These are phyloP conservation scores for Ormyrus rosae DNA, from an alignment of 2,888 invertebrate species.

Conservation along the genomic window DNA sequence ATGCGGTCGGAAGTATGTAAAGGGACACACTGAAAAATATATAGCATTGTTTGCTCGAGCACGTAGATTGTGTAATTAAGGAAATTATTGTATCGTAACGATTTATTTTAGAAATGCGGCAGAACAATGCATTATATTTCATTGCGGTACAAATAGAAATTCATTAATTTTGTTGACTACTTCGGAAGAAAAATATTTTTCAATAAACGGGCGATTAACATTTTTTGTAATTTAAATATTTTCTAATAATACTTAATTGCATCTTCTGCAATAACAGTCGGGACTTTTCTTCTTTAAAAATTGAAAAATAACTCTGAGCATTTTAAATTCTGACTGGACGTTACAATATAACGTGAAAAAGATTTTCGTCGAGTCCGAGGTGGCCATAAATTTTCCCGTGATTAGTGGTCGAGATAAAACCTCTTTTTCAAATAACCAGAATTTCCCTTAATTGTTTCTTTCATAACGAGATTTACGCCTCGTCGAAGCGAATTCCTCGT, in stretches of 20 bases:
- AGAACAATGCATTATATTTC: constrained; percentile 31
- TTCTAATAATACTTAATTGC: not conserved
- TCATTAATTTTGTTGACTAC: too few species aligned
- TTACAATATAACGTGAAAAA: not conserved
- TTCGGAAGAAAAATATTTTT: too few species aligned
- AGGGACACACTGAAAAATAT: not conserved
- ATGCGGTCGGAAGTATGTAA: not conserved
- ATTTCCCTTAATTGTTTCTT: constrained; percentile 43
- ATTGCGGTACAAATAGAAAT: not conserved
- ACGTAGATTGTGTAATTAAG: too few species aligned
- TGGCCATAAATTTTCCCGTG: constrained; percentile 25
- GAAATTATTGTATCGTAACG: not conserved
- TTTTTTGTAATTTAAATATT: too few species aligned
- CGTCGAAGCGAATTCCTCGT: not conserved
- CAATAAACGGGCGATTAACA: too few species aligned
- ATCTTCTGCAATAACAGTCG: constrained; percentile 11
- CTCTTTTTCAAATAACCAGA: constrained; percentile 15
- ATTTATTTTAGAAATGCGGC: not conserved
- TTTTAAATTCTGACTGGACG: too few species aligned
- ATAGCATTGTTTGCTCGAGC: too few species aligned
- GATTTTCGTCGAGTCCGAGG: not conserved
- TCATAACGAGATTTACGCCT: constrained; percentile 37
- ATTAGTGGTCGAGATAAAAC: constrained; percentile 17
- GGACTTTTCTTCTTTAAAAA: too few species aligned
- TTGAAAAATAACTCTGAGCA: too few species aligned